A percentile compares a stretch with the other conserved stretches of the same genome.
phyloP scores from a whole-genome alignment of 2,113 vertebrate genomes.

The Reinhardtius hippoglossoides region DNA sequence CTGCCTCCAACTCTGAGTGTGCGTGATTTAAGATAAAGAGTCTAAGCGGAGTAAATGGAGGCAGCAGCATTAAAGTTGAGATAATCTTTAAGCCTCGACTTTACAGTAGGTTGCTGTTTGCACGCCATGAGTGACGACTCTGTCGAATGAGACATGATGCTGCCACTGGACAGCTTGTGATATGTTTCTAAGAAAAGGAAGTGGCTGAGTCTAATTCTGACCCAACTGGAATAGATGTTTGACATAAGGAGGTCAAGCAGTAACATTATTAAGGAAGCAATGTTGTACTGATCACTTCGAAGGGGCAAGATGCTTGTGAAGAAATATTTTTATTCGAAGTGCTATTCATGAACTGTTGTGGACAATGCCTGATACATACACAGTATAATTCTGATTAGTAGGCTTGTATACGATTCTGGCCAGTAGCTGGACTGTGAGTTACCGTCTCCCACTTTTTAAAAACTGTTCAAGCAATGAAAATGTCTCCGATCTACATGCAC shows the following conservation, averaged over 20 bases:
- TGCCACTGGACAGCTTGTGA: conserved; percentile 18
- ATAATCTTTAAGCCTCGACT: conserved; percentile 67
- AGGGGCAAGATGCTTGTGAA: background rate
- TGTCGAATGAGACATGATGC: conserved; percentile 29
- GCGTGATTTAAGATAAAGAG: conserved; percentile 30
- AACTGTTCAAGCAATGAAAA: no score
- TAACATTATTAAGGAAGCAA: conserved; percentile 1
- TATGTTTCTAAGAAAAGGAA: conserved; percentile 35
- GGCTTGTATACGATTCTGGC: no score
- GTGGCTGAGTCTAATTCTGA: conserved; percentile 4
- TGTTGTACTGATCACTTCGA: background rate
- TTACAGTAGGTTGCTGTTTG: conserved; percentile 41
- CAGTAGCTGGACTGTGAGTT: background rate
- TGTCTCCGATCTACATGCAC: no score
- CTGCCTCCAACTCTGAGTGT: conserved; percentile 47
- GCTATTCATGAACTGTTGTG: no score
- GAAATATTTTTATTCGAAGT: background rate
- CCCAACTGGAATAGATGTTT: conserved; percentile 33
- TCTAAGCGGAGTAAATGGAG: conserved; percentile 22
- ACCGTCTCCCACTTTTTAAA: no score
- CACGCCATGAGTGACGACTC: conserved; percentile 32
- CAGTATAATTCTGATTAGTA: no score
- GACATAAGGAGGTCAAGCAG: conserved; percentile 21
- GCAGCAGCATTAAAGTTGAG: conserved; percentile 45
- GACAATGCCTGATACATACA: no score